Conservation (phyloP, 2,888 invertebrate genomes). For the Drosophila crucigera region DNA sequence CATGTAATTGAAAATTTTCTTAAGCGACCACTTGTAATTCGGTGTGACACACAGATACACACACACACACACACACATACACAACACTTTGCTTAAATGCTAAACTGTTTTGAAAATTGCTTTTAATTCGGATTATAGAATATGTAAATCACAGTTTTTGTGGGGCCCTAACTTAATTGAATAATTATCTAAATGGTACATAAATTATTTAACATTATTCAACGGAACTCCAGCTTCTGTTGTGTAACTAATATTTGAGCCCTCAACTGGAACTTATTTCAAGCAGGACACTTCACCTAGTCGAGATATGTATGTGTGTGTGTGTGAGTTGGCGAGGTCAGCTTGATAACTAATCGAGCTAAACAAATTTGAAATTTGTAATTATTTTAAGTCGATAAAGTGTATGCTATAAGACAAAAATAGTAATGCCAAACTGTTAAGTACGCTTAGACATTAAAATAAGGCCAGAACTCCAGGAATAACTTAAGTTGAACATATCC, state of each 20-base stretch:
- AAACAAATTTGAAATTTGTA: background rate
- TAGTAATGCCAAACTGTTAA: background rate
- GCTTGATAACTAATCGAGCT: background rate
- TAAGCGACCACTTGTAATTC: constrained; percentile 38
- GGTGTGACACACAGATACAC: constrained; percentile 19
- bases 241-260: background rate
- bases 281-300: background rate
- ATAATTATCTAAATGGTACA: background rate
- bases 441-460: background rate
- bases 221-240: background rate
- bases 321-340: constrained; percentile 13
- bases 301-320: background rate
- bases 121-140: constrained; percentile 13
- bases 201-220: background rate
- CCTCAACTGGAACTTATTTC: constrained; percentile 11
- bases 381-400: too few species aligned
- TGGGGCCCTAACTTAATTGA: background rate
- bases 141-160: background rate
- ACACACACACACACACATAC: constrained; percentile 1
- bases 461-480: background rate
- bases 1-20: constrained; percentile 43
- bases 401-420: background rate
- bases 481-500: background rate
- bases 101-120: constrained; percentile 15
- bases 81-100: background rate